Evolutionary conservation across 2,888 invertebrate species (phyloP), one percentile per base, ranked within the genome.

Genomic region (Pycnomerus fuliginosus): DNA sequence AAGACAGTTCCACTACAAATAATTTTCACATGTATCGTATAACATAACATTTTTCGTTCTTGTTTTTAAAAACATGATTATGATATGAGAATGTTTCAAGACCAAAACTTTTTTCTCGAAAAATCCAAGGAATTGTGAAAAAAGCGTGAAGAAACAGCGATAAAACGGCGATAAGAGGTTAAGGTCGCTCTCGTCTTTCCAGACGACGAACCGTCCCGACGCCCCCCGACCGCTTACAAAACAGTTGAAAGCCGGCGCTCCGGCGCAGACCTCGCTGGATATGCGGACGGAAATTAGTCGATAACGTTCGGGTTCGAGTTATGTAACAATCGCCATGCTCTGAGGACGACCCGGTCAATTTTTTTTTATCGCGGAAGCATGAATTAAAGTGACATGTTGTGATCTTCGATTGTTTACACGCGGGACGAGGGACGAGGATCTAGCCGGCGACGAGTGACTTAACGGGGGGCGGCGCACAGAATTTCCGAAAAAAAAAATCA

Each of bases 301-400:
- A 62, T 61, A 61, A 62, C 60, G 60, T 55, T 49, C 45, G 44
- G 44, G 42, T 47, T 22, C 35, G 5, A 44, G 47, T 56, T 53
- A 56, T 50, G 56, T 56, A 56, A 56, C 11, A 30, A 32, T 27
- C 29, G 30, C 30, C 38, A 42, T 47, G 40, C 35, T 40, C 36
- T 35, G 41, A 22, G 12, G 3, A 25, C 33, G 15, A 33, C 22
- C 29, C 37, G 38, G 32, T 28, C 36, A 43, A 24, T 16, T 7
- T 14, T 20, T 25, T 12, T 8, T n/a, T 8, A 12, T 3, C 3
- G 32, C 13, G 20, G 20, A 10, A 14, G 16, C 16, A 17, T 15
- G 11, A 35, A 30, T 5, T 15, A 12, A 32, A 15, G n/a, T 16
- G 30, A 36, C 41, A 42, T 46, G 31, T 44, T 15, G 15, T 42